Conservation (phyloP, 2,888 invertebrate species). For the Calameuta pallipes region DNA sequence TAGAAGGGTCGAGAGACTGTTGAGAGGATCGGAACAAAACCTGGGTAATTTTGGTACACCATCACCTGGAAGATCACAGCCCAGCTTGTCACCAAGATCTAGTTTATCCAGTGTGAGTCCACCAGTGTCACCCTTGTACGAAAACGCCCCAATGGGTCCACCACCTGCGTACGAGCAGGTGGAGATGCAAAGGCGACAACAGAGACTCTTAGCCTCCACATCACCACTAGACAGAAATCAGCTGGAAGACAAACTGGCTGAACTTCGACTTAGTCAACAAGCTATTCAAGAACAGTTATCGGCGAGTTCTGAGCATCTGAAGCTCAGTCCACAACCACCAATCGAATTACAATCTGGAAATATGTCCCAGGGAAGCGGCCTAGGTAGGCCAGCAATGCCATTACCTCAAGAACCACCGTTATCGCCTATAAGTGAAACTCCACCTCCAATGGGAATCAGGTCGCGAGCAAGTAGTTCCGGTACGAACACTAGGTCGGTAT, state of each 20-base stretch:
- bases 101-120: constrained; percentile 89
- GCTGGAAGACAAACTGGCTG: constrained; percentile 66
- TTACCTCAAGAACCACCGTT: constrained; percentile 70
- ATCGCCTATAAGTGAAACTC: constrained; percentile 89
- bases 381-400: constrained; percentile 68
- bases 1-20: constrained; percentile 81
- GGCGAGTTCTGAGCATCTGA: constrained; percentile 41
- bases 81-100: constrained; percentile 86
- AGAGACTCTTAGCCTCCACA: constrained; percentile 34
- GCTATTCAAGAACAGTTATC: constrained; percentile 51
- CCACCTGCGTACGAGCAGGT: constrained; percentile 75
- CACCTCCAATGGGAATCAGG: constrained; percentile 71
- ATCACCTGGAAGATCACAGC: constrained; percentile 81
- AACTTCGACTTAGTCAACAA: constrained; percentile 70
- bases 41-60: constrained; percentile 72
- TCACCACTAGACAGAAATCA: constrained; percentile 56
- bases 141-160: constrained; percentile 69
- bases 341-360: constrained; percentile 66
- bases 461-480: constrained; percentile 69
- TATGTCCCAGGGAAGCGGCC: constrained; percentile 71
- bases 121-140: constrained; percentile 79
- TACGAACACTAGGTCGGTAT: constrained; percentile 89
- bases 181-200: constrained; percentile 71
- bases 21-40: constrained; percentile 67
- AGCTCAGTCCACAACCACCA: constrained; percentile 55